Evolutionary conservation across 2,797 vertebrate species (phyloP).

Genomic region (Helicolenus hilgendorfi): DNA sequence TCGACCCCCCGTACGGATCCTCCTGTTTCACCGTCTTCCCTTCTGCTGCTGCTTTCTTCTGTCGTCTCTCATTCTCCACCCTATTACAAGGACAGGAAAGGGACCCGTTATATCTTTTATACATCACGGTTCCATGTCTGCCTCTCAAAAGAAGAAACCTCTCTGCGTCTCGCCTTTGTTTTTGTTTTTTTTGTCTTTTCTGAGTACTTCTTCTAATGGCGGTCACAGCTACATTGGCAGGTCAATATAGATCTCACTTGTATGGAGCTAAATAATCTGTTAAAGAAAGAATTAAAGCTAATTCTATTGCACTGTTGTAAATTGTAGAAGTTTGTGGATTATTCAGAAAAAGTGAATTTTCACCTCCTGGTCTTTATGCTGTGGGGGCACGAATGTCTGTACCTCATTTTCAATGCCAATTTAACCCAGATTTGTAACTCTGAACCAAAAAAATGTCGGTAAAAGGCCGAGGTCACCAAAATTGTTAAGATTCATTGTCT

Average conservation of each 20-base stretch:
- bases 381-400: no score
- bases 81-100: constrained; percentile 58
- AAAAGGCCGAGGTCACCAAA: no score
- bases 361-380: no score
- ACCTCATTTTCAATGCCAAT: no score
- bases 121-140: not conserved
- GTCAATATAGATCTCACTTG: not conserved
- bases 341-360: not conserved
- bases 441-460: no score
- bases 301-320: not conserved
- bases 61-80: constrained; percentile 81
- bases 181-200: not conserved
- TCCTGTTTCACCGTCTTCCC: constrained; percentile 67
- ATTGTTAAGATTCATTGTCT: no score
- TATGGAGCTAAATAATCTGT: not conserved
- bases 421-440: no score
- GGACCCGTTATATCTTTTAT: not conserved
- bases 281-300: not conserved
- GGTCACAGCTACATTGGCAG: not conserved
- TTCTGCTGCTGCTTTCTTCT: constrained; percentile 64
- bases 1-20: constrained; percentile 93
- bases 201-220: not conserved
- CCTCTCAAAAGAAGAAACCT: not conserved
- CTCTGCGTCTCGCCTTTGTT: not conserved
- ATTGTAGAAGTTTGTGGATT: not conserved